Evolutionary conservation across 2,113 vertebrate genomes (phyloP).

Genomic region (Malurus melanocephalus): DNA sequence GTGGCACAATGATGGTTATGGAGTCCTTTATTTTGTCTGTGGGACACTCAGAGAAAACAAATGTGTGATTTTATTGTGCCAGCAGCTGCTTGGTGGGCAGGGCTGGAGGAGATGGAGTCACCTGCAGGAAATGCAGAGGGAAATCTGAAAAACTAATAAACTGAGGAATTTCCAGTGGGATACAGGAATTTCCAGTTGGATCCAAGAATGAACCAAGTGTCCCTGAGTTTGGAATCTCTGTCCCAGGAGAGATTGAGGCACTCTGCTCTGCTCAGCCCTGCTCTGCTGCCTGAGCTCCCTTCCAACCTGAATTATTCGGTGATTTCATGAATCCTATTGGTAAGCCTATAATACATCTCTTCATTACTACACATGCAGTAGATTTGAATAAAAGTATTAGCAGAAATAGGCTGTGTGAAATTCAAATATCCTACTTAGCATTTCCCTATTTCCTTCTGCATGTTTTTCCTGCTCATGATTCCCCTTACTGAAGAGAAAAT

Average conservation of each 20-base stretch:
- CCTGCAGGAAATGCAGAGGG: not conserved
- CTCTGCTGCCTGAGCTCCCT: not conserved
- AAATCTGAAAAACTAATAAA: not conserved
- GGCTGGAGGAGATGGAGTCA: not conserved
- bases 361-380: not conserved
- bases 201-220: no score
- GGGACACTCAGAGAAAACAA: not conserved
- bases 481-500: not conserved
- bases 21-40: not conserved
- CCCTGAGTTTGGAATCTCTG: fast-evolving
- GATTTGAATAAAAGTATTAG: not conserved
- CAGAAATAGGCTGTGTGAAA: not conserved
- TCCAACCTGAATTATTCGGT: not conserved
- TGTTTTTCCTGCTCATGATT: not conserved
- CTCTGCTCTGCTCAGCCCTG: not conserved
- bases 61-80: not conserved
- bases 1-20: fast-evolving
- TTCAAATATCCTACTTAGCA: not conserved
- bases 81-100: not conserved
- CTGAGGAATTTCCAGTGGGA: no score
- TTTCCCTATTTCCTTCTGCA: not conserved
- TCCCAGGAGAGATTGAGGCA: not conserved
- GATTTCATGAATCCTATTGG: not conserved
- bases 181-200: not conserved
- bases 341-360: constrained; percentile 3